Evolutionary conservation across 2,113 vertebrate species (phyloP).

Genomic region (Orthochromis malagaraziensis): DNA sequence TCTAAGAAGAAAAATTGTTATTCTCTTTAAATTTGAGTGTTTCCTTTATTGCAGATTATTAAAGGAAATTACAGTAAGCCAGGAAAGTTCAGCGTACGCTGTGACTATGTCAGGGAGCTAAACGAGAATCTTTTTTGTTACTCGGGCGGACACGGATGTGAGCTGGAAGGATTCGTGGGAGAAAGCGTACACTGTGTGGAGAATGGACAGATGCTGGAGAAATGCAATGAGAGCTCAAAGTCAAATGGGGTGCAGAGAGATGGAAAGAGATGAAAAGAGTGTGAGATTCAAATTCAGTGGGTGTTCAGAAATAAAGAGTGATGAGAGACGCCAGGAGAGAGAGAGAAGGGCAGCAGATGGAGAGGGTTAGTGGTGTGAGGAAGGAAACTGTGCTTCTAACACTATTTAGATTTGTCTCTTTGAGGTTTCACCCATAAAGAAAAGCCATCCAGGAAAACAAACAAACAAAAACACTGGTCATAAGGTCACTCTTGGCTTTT

Average conservation of each 20-base stretch:
- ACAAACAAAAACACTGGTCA: neutral
- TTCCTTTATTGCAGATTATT: neutral
- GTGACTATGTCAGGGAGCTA: neutral
- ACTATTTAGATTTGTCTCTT: neutral
- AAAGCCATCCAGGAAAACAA: neutral
- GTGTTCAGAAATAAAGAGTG: neutral
- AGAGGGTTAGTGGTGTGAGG: neutral
- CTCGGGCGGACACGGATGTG: neutral
- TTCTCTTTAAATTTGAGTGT: neutral
- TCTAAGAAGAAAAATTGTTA: neutral
- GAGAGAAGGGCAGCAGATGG: neutral
- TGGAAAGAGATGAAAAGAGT: slow-evolving; percentile 19
- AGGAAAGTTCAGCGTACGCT: neutral
- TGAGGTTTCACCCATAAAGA: neutral
- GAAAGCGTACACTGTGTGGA: neutral
- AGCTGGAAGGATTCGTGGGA: neutral
- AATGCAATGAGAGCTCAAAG: slow-evolving; percentile 1
- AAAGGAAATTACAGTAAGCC: neutral
- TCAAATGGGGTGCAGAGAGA: slow-evolving; percentile 7
- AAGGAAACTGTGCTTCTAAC: neutral
- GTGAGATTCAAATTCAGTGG: slow-evolving; percentile 7
- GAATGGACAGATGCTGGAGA: slow-evolving; percentile 8
- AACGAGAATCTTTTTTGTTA: neutral
- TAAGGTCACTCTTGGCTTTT: neutral
- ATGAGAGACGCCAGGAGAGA: neutral